Evolutionary conservation across 2,888 invertebrate genomes (phyloP).

Genomic region (Dione juno): DNA sequence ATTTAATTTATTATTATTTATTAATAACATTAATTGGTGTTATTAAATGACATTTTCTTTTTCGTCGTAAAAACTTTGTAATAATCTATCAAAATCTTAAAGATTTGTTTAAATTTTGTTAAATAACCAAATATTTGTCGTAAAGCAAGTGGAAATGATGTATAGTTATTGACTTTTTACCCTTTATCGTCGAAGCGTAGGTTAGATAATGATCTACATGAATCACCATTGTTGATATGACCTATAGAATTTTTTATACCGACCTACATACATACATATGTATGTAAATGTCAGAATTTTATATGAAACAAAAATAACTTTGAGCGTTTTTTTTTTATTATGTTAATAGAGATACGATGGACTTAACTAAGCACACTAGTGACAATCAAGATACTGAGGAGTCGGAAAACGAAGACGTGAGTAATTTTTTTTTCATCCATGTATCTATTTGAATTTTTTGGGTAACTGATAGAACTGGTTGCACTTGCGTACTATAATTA

Average conservation of each 20-base stretch:
- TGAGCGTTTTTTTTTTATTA: neutral
- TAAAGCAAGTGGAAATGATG: neutral
- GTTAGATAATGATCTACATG: conserved; percentile 1
- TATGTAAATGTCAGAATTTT: neutral
- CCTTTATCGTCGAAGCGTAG: neutral
- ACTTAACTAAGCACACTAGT: conserved; percentile 8
- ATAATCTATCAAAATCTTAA: no score
- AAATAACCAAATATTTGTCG: neutral
- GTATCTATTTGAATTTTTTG: neutral
- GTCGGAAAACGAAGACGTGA: conserved; percentile 38
- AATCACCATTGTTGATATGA: neutral
- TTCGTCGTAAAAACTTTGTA: no score
- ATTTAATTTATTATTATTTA: no score
- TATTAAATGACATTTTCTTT: no score
- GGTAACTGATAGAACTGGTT: no score
- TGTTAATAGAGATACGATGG: conserved; percentile 26
- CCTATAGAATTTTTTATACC: conserved; percentile 7
- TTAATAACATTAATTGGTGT: no score
- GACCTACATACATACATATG: no score
- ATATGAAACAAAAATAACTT: neutral
- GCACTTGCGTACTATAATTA: no score
- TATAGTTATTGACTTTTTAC: neutral
- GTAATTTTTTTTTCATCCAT: neutral
- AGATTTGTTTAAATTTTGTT: no score
- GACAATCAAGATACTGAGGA: conserved; percentile 41